These are phyloP conservation scores for Papilio demoleus DNA, from an alignment of 2,888 invertebrate species.

Conservation along the genomic window DNA sequence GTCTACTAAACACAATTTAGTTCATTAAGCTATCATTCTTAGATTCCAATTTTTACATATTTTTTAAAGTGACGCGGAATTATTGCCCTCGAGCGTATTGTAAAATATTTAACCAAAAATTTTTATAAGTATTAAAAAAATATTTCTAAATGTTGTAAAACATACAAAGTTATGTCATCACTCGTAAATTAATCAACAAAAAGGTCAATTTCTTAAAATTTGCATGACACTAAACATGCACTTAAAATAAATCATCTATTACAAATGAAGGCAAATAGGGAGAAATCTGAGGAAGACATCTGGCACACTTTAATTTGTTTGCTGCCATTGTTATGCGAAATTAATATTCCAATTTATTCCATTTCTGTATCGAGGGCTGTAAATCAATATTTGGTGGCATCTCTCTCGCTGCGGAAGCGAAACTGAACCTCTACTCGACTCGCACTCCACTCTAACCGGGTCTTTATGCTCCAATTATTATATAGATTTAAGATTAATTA, in stretches of 20 bases:
- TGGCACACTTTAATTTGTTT: constrained; percentile 82
- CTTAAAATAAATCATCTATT: constrained; percentile 69
- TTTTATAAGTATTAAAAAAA: too few relatives aligned
- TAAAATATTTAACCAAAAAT: too few relatives aligned
- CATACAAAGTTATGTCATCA: neutral
- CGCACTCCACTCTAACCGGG: constrained; percentile 36
- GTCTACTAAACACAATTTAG: too few relatives aligned
- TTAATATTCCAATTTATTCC: constrained; percentile 84
- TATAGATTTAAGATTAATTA: constrained; percentile 32
- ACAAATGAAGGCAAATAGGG: constrained; percentile 69
- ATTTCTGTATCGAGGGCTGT: constrained; percentile 77
- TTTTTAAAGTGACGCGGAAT: too few relatives aligned
- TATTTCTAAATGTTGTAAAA: too few relatives aligned
- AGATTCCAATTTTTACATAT: too few relatives aligned
- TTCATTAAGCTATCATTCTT: too few relatives aligned
- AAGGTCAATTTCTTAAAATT: constrained; percentile 13
- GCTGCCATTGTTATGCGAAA: constrained; percentile 80
- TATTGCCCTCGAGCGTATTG: too few relatives aligned
- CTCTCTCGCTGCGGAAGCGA: constrained; percentile 56
- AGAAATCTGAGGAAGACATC: constrained; percentile 75
- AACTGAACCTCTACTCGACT: constrained; percentile 50
- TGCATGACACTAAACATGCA: constrained; percentile 47
- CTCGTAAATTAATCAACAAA: constrained; percentile 1
- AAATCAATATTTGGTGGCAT: constrained; percentile 78
- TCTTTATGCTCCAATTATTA: constrained; percentile 39